phyloP scores from a whole-genome alignment of 1,140 invertebrate genomes.

The Pseudoatta argentina region DNA sequence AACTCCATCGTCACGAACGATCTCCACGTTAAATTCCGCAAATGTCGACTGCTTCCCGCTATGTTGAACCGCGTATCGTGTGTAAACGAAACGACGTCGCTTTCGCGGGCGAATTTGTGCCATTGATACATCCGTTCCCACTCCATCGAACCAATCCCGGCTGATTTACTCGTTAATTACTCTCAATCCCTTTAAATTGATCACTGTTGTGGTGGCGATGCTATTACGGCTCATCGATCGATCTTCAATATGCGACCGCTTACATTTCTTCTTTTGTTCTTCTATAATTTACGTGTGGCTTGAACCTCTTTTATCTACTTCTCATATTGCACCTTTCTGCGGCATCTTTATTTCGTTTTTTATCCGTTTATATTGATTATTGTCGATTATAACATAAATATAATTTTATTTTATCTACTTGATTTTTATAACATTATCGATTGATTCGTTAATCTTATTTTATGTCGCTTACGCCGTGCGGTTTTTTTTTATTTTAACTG shows the following conservation, averaged over 20 bases:
- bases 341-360: background rate
- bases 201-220: constrained; percentile 67
- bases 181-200: constrained; percentile 68
- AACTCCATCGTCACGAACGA: constrained; percentile 68
- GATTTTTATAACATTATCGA: background rate
- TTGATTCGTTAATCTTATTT: background rate
- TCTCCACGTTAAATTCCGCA: constrained; percentile 67
- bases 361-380: background rate
- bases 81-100: constrained; percentile 74
- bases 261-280: constrained; percentile 15
- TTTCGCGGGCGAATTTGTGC: constrained; percentile 67
- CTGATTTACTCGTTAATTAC: constrained; percentile 76
- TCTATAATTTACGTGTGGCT: constrained; percentile 1
- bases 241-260: constrained; percentile 31
- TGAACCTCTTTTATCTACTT: background rate
- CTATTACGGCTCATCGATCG: constrained; percentile 68
- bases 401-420: background rate
- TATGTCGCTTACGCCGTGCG: background rate
- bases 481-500: constrained; percentile 71
- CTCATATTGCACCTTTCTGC: background rate
- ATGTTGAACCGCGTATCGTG: constrained; percentile 61
- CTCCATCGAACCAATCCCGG: constrained; percentile 55
- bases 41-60: constrained; percentile 56
- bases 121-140: constrained; percentile 70
- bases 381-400: background rate